Evolutionary conservation across 2,888 invertebrate species (phyloP), one percentile per base, ranked within the genome.

Genomic region (Taphrorychus bicolor): DNA sequence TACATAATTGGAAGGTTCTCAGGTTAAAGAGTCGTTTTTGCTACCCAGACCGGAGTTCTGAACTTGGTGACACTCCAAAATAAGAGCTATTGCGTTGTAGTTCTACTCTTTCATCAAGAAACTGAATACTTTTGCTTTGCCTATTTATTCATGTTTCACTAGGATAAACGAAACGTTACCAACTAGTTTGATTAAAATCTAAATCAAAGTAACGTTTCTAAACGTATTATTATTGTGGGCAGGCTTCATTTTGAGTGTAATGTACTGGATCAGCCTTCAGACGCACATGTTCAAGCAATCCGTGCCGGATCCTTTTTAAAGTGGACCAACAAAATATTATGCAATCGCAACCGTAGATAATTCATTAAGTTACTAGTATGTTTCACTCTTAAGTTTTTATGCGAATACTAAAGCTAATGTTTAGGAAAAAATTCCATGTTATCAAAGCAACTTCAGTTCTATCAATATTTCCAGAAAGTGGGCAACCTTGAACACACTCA

Each of bases 191-290:
- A 32, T 32, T 32, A 32, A 32, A 9, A 32, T 32, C 32, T 32
- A 32, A 32, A 11, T 3, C 32, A 9, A 32, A 32, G 32, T 32
- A 32, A 32, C 32, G 32, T 32, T 32, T 32, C 32, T 45, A 14
- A 45, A 45, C 14, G 14, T n/a, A 45, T 16, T 45, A 14, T 16
- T 16, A 17, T 45, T n/a, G 51, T 51, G 51, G 51, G 51, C 22
- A 51, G 51, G 18, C 7, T 11, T n/a, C 19, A 51, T 21, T 51
- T 21, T 21, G 21, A n/a, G 51, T 22, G 51, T 21, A 51, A 51
- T 21, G 51, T 51, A 51, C 51, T 21, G 51, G 51, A 51, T 51
- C 51, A 51, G 21, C 51, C 51, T 51, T 51, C 51, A 22, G 14
- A 22, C 22, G 22, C 19, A 51, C 51, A 22, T 22, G 22, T 22